Conservation (phyloP, 1,140 invertebrate genomes). For the Cataglyphis hispanica region DNA sequence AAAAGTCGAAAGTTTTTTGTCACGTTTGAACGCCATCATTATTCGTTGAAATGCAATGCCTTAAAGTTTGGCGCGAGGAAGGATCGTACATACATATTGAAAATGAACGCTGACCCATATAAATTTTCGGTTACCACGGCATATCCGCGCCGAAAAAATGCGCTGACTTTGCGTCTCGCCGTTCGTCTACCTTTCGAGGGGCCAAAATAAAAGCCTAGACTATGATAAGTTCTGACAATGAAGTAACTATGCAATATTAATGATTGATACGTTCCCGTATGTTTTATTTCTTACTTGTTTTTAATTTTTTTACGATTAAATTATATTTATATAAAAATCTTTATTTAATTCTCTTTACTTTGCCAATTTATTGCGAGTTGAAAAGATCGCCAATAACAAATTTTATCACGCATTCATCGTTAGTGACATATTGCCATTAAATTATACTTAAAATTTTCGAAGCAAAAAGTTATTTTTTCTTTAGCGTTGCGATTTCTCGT, state of each 20-base stretch:
- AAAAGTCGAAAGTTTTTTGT: background rate
- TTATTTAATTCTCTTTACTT: background rate
- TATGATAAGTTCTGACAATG: constrained; percentile 3
- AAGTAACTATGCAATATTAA: constrained; percentile 41
- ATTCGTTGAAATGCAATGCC: constrained; percentile 11
- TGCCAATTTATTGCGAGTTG: constrained; percentile 15
- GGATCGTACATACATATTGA: constrained; percentile 35
- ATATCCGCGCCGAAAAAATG: constrained; percentile 58
- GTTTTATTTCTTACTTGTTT: background rate
- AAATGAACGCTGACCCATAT: constrained; percentile 60
- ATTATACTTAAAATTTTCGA: constrained; percentile 29
- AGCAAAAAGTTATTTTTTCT: background rate
- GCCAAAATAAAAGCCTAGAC: constrained; percentile 33
- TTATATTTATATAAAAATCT: background rate
- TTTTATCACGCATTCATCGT: constrained; percentile 4
- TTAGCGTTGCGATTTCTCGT: background rate
- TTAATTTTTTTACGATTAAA: constrained; percentile 3
- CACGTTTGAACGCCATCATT: background rate
- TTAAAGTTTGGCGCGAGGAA: constrained; percentile 28
- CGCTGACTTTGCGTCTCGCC: constrained; percentile 63
- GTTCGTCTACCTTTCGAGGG: constrained; percentile 45
- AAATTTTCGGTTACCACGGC: constrained; percentile 62
- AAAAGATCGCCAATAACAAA: background rate
- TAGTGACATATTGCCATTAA: constrained; percentile 16
- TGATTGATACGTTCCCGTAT: background rate